Evolutionary conservation across 2,113 vertebrate genomes (phyloP), one percentile per base, ranked within the genome.

Genomic region (Rhinoptilus africanus): DNA sequence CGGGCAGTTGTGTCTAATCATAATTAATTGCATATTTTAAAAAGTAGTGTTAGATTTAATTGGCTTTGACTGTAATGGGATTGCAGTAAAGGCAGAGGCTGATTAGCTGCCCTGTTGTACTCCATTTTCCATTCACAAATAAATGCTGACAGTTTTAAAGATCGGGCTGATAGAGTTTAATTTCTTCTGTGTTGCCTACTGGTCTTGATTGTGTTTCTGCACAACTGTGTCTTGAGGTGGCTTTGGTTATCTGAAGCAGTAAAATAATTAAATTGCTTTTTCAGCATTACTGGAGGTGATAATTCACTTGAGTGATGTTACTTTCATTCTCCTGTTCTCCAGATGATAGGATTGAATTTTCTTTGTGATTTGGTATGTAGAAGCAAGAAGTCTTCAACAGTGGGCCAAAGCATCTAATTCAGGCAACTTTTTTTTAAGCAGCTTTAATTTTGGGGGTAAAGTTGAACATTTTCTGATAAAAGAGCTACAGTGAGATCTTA

Each of bases 21-120:
- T 89, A 89, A 88, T 81, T 95, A 90, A 95, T 78, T 84, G 56
- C 76, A 19, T 81, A 75, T 94, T 92, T 94, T 77, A 71, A 93
- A 95, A 71, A 14, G 1, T 2, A 2, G 24, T 32, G 62, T 86
- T 93, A 71, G 16, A 9, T 90, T 76, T 96, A 93, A 97, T 93
- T 92, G 83, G 47, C 30, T 93, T 72, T 92, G 90, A 88, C 72
- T 85, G 35, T 92, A 91, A 81, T 91, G 83, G 85, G 76, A 84
- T 91, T 93, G 84, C 82, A 84, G 34, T 74, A 75, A 75, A 91
- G 47, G 39, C 51, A 86, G 79, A 74, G 75, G 35, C 72, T 93
- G 89, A 89, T 96, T 56, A 91, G 85, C 47, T 86, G 64, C 54
- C 75, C 77, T 73, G 71, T 95, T 63, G 1, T 47, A 51, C 66